A percentile compares a stretch with the other conserved stretches of the same genome.
Conservation (phyloP, 2,888 invertebrate genomes). For the Polymixis flavicincta region DNA sequence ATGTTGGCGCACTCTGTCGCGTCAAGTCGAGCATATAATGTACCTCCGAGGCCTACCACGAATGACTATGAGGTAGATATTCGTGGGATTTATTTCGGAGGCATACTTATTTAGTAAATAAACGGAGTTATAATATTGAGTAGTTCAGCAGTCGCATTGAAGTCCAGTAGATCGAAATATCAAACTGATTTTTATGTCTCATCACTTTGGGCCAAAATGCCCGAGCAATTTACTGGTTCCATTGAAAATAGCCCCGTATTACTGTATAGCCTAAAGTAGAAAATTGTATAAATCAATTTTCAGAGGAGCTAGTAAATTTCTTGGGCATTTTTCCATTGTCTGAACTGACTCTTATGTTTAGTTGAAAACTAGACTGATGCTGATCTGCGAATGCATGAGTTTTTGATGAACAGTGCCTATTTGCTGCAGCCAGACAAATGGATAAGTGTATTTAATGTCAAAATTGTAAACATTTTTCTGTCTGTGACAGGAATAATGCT, state of each 20-base stretch:
- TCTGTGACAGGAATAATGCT: neutral
- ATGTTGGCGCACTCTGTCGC: slow-evolving; percentile 68
- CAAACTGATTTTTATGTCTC: neutral
- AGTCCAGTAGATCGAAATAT: neutral
- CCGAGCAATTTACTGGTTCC: no score
- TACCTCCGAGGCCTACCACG: slow-evolving; percentile 80
- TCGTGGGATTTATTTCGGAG: slow-evolving; percentile 78
- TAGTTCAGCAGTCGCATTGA: no score
- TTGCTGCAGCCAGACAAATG: neutral
- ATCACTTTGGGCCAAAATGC: no score
- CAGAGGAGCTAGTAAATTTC: no score
- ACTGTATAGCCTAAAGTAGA: no score
- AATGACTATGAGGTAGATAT: slow-evolving; percentile 61
- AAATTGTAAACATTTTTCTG: neutral
- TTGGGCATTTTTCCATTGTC: no score
- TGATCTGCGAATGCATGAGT: neutral
- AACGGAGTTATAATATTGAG: neutral
- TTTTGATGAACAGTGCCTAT: neutral
- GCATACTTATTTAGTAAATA: slow-evolving; percentile 13
- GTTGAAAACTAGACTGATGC: neutral
- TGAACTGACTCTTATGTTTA: neutral
- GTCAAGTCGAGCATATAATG: slow-evolving; percentile 70
- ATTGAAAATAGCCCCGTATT: no score
- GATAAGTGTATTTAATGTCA: neutral
- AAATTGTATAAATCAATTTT: no score